Evolutionary conservation across 1,140 invertebrate genomes (phyloP), one percentile per base, ranked within the genome.

Genomic region (Drosophila mojavensis): DNA sequence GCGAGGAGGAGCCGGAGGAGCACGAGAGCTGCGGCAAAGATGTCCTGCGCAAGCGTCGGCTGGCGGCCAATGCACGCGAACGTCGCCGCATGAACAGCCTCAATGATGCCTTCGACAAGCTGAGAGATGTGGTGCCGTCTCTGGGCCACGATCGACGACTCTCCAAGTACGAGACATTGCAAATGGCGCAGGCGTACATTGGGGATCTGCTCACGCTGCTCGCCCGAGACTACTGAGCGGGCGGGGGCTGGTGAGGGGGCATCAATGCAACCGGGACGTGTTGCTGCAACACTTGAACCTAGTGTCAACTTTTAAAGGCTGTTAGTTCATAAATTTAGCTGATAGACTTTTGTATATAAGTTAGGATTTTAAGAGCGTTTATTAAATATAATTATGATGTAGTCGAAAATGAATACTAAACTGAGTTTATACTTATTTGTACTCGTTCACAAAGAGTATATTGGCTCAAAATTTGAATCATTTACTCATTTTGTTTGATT

Each of bases 101-200:
- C 47, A 97, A 97, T 88, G 95, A 96, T 47, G 96, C 97, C 4
- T 97, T 97, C 89, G 96, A 97, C 80, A 90, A 94, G 79, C 85
- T 97, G 7, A 93, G 97, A n/a, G 95, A 96, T 79, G 96, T 97
- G 43, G 95, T 98, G 13, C 97, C 97, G 0, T 91, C 88, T 1
- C 54, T 92, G 61, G 96, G 96, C 1, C 94, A 95, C 53, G 96
- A 97, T 84, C 94, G 96, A 69, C 96, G 96, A 75, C 93, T 97
- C 4, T 97, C 96, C 78, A 98, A 98, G 91, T 97, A 96, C 89
- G 97, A 98, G 91, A 97, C 97, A 0, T 91, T 98, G 20, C 96
- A 97, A 93, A 97, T 97, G 96, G 97, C 97, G 0, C 97, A 97
- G 82, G 96, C 95, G 1, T 97, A 97, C 90, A 97, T 97, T 65